Percentiles rank a stretch among this genome's conserved stretches.
phyloP scores from a whole-genome alignment of 2,113 vertebrate species.

The Cyanoramphus novaezelandiae region DNA sequence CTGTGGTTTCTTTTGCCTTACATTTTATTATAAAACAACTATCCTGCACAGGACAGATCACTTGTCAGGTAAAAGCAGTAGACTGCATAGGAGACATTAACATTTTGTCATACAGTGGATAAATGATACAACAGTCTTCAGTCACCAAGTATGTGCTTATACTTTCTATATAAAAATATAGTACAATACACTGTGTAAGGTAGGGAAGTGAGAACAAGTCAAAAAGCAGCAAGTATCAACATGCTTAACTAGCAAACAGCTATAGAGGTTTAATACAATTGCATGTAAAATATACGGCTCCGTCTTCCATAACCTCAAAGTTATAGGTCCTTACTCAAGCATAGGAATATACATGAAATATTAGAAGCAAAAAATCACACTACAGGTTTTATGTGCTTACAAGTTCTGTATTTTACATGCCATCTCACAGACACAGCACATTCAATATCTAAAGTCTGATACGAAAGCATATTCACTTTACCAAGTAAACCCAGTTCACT shows the following conservation, averaged over 20 bases:
- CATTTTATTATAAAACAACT: not conserved
- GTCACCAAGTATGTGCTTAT: not conserved
- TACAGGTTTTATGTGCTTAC: not conserved
- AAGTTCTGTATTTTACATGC: not conserved
- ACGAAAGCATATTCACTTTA: not conserved
- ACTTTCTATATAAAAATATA: not conserved
- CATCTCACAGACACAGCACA: not conserved
- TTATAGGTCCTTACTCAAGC: not conserved
- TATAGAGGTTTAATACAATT: not conserved
- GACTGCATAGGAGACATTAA: not conserved
- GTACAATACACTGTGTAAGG: not conserved
- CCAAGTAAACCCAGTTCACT: not conserved
- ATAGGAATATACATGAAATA: not conserved
- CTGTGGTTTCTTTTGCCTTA: not conserved
- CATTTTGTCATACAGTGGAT: not conserved
- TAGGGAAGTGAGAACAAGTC: not conserved
- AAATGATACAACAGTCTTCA: slow-evolving; percentile 9
- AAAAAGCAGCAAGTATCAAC: not conserved
- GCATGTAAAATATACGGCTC: not conserved
- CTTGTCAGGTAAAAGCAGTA: not conserved
- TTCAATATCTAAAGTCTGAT: not conserved
- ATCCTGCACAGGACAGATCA: not conserved
- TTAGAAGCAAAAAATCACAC: not conserved
- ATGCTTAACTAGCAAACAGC: slow-evolving; percentile 21
- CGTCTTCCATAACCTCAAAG: not conserved